Base-by-base conservation (phyloP, 2,797 vertebrate species). In the Mormyrops attenuatus region DNA sequence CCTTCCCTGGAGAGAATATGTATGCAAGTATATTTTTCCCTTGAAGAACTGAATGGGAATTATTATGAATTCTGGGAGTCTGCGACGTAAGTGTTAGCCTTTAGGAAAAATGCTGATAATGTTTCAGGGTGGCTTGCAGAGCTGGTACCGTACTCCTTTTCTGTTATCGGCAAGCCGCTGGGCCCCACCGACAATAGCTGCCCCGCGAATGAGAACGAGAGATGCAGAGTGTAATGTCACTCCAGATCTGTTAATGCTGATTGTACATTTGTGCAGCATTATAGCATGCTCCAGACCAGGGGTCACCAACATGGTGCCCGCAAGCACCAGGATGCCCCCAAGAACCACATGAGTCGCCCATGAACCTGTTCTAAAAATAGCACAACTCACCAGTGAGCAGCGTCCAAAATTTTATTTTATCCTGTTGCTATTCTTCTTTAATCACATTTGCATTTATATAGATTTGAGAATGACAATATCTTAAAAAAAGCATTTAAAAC, bases 1-100 rank as follows among this genome's bases (percentile, higher is more conserved):
- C 41, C 26, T 88, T 90, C 55, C 80, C 89, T 85, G 41, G 57
- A 88, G 73, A 41, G 22, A 85, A 53, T 66, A 17, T 66, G 34
- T 49, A 34, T 82, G 52, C 55, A 2, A n/a, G 26, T 50, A 20
- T 47, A 15, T 89, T 50, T 69, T 66, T 55, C 52, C 17, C 55
- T 88, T 85, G 80, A 38, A 44, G 47, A 41, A 34, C n/a, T 60
- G 85, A 88, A 66, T 82, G 50, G 82, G 63, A 80, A 88, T 88
- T 84, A 85, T 88, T 63, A 55, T 41, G 47, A 88, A 84, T 88
- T 88, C 89, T 88, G 9, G 44, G 60, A 84, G 41, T 80, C 22
- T 80, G 86, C 49, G 30, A 84, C 38, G 89, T 82, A 84, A 84
- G 38, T 52, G 55, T 88, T 34, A 82, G 77, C 50, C 84, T 87